Percentiles rank a stretch among this genome's conserved stretches.
Evolutionary conservation across 2,888 invertebrate species (phyloP).

Genomic region (Girardia tigrina): DNA sequence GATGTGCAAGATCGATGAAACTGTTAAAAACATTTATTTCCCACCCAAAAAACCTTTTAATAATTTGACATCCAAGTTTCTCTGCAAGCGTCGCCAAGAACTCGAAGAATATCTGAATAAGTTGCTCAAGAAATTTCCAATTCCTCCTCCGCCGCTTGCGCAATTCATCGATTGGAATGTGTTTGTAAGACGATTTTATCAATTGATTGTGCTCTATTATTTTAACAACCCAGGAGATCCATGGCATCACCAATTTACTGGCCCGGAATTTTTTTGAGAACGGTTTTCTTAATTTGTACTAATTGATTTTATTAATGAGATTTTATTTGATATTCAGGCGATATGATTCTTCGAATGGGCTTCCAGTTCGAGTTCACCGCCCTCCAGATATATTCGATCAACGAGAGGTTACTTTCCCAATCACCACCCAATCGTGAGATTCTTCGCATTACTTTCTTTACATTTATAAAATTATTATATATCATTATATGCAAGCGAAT

Average conservation of each 20-base stretch:
- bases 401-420: conserved; percentile 69
- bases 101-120: conserved; percentile 66
- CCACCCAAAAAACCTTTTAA: conserved; percentile 85
- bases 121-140: conserved; percentile 58
- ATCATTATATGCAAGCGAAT: too few species aligned
- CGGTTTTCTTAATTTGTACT: too few species aligned
- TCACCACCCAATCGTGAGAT: conserved; percentile 61
- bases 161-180: conserved; percentile 73
- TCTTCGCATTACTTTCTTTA: too few species aligned
- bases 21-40: conserved; percentile 47
- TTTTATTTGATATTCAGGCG: conserved; percentile 15
- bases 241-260: conserved; percentile 68
- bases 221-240: conserved; percentile 57
- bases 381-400: conserved; percentile 73
- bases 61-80: conserved; percentile 71
- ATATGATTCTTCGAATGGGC: not conserved
- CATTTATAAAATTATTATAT: too few species aligned
- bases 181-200: conserved; percentile 54
- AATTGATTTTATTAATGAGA: conserved; percentile 40
- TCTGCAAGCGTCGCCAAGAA: conserved; percentile 67
- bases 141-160: conserved; percentile 67
- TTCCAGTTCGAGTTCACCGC: conserved; percentile 60
- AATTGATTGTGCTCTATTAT: conserved; percentile 7
- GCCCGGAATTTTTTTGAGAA: conserved; percentile 65
- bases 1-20: not conserved